Conservation (phyloP, 2,797 vertebrate species). For the Amniataba percoides region DNA sequence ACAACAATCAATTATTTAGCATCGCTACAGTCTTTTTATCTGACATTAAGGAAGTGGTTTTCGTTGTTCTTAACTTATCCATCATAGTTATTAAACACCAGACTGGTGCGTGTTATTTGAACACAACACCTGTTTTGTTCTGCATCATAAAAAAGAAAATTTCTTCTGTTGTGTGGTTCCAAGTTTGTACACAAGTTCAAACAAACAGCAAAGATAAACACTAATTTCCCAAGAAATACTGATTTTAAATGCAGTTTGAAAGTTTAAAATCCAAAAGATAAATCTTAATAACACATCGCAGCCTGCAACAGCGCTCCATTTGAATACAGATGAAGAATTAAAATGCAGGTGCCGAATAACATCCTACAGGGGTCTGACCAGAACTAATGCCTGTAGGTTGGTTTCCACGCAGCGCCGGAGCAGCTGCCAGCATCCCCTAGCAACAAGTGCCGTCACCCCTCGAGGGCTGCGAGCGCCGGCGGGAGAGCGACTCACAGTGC, state of each 20-base stretch:
- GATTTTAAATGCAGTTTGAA: not conserved
- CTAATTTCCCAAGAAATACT: not conserved
- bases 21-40: not conserved
- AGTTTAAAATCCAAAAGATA: not conserved
- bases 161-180: too few species aligned
- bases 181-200: not conserved
- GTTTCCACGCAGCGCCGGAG: constrained; percentile 67
- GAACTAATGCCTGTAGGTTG: constrained; percentile 80
- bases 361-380: constrained; percentile 72
- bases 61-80: not conserved
- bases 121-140: not conserved
- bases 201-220: not conserved
- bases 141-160: not conserved
- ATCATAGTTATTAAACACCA: not conserved
- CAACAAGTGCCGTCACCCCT: constrained; percentile 73
- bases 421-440: constrained; percentile 83
- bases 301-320: constrained; percentile 57
- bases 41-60: not conserved
- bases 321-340: constrained; percentile 85
- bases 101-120: not conserved
- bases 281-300: constrained; percentile 3
- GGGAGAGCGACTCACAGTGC: constrained; percentile 75
- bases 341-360: constrained; percentile 82
- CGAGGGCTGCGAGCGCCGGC: constrained; percentile 56
- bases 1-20: not conserved